phyloP scores from a whole-genome alignment of 2,888 invertebrate species.

The Cephus runcator region DNA sequence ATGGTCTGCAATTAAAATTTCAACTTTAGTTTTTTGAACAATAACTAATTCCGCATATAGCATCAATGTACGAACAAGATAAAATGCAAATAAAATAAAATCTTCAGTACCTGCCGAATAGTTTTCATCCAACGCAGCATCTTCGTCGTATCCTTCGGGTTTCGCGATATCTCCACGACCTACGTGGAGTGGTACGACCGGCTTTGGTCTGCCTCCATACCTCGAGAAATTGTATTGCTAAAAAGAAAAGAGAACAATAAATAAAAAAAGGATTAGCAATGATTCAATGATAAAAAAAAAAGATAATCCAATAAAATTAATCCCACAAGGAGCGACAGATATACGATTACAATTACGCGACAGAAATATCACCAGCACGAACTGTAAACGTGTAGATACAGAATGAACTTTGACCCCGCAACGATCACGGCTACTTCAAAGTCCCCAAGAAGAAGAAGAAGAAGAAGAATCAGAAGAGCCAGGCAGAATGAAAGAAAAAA shows the following conservation, averaged over 20 bases:
- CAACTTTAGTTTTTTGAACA: background rate
- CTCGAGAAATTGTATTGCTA: constrained; percentile 33
- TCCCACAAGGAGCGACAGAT: background rate
- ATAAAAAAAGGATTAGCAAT: background rate
- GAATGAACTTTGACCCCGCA: background rate
- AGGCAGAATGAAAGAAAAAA: background rate
- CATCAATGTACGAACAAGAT: background rate
- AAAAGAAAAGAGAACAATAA: background rate
- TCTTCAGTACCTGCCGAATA: background rate
- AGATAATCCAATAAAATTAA: background rate
- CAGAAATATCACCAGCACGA: background rate
- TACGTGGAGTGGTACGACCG: constrained; percentile 32
- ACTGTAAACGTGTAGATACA: background rate
- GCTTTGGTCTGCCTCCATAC: constrained; percentile 14
- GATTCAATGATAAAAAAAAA: background rate
- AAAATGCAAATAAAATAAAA: background rate
- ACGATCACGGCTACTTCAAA: background rate
- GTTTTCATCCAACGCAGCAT: background rate
- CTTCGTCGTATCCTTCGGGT: constrained; percentile 30
- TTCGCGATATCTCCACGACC: constrained; percentile 40
- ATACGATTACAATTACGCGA: background rate
- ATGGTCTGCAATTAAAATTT: background rate
- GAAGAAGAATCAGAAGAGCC: background rate
- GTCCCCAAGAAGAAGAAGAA: background rate
- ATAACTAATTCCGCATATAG: background rate